Evolutionary conservation across 2,888 invertebrate genomes (phyloP), one percentile per base, ranked within the genome.

Genomic region (Andrena trimmerana): DNA sequence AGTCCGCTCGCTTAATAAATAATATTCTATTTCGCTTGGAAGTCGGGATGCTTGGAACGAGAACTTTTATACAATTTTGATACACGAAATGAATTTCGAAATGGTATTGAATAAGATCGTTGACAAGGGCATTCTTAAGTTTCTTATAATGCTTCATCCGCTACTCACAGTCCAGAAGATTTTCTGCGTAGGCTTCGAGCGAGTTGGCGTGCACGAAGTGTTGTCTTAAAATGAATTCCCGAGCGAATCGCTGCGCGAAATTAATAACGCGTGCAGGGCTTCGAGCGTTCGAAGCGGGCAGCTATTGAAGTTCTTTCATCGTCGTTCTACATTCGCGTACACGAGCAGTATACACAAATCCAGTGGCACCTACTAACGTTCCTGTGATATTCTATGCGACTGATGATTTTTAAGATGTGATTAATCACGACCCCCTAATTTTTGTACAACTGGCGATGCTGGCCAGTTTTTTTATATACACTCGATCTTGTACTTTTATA

Each of bases 351-450:
- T 69, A 60, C 20, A 50, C 36, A 57, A 72, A 83, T 71, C 48
- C 68, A 65, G 67, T 69, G 69, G 69, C 84, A 84, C 75, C 68
- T 79, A 74, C 78, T 84, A 86, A 86, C 83, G 83, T 84, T 86
- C 86, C 86, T 86, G 81, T 86, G 86, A 86, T 86, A 86, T 84
- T 84, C 78, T 57, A 70, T 81, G 71, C 66, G 78, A 84, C 78
- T 84, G 83, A 79, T 81, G 70, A 62, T 86, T 86, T 42, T 81
- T 76, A 84, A 81, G 62, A 73, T 77, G 74, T 65, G 31, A 80
- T 24, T 57, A 74, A 81, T 81, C 63, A 66, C 71, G 48, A 78
- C 65, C 73, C 42, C 57, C 33, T 80, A 75, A 52, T 65, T 80
- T 83, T 84, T 84, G 57, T 84, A 85, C 69, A 72, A 70, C 65